A percentile compares a stretch with the other conserved stretches of the same genome.
Conservation (phyloP, 2,888 invertebrate genomes). For the Autographa gamma region DNA sequence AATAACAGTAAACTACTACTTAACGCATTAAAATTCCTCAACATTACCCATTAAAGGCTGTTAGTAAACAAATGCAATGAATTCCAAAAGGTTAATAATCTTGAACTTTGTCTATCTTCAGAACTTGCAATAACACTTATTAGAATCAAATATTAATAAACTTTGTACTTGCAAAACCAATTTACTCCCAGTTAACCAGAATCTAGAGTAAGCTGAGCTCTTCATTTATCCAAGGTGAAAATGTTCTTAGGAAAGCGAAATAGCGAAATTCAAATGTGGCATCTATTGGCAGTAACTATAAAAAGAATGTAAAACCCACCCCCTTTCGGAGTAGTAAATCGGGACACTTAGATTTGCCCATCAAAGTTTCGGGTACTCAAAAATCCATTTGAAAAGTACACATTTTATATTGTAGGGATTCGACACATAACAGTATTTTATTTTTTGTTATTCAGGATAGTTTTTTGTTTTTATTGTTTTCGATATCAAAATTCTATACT, state of each 20-base stretch:
- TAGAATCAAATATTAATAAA: conserved; percentile 44
- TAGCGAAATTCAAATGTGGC: conserved; percentile 79
- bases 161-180: conserved; percentile 29
- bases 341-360: conserved; percentile 85
- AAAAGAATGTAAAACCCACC: conserved; percentile 82
- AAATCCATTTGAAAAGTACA: conserved; percentile 88
- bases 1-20: not conserved
- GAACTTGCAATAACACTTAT: conserved; percentile 31
- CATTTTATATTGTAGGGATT: conserved; percentile 72
- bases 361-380: conserved; percentile 87
- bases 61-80: conserved; percentile 1
- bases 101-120: conserved; percentile 13
- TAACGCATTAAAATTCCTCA: not conserved
- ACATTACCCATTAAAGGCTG: conserved; percentile 2
- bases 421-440: conserved; percentile 12
- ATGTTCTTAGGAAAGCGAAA: conserved; percentile 67
- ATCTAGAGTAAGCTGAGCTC: conserved; percentile 45
- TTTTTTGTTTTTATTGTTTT: not conserved
- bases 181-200: conserved; percentile 36
- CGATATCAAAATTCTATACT: no score
- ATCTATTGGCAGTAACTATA: conserved; percentile 82
- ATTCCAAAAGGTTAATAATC: conserved; percentile 24
- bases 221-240: conserved; percentile 49
- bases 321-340: conserved; percentile 77
- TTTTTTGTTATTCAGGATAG: not conserved